Percentiles rank a stretch among this genome's conserved stretches.
These are phyloP conservation scores for Hypolimnas misippus DNA, from an alignment of 2,888 invertebrate genomes.

Conservation along the genomic window DNA sequence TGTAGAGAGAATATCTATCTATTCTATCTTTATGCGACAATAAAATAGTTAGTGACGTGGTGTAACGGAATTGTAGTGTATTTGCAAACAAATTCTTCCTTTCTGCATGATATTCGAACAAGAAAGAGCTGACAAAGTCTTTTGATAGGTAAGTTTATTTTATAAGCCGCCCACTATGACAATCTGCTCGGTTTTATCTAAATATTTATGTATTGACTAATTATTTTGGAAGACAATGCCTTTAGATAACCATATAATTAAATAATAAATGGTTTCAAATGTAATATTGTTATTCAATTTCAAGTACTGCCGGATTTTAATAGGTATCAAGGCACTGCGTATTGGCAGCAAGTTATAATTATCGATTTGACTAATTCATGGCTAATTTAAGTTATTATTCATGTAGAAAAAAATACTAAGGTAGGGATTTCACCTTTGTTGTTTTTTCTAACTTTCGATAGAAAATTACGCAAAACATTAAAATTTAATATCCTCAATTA, in stretches of 20 bases:
- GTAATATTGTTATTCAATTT: conserved; percentile 35
- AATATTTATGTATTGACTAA: conserved; percentile 48
- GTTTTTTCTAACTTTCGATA: background rate
- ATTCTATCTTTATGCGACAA: conserved; percentile 61
- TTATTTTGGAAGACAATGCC: conserved; percentile 23
- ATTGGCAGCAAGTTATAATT: conserved; percentile 66
- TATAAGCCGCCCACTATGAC: conserved; percentile 70
- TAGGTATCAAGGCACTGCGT: conserved; percentile 76
- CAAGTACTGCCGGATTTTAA: conserved; percentile 51
- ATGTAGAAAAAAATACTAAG: background rate
- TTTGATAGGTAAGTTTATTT: conserved; percentile 64
- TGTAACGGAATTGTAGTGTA: conserved; percentile 64
- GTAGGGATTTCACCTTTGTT: background rate
- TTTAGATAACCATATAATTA: conserved; percentile 7
- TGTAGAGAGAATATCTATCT: conserved; percentile 57
- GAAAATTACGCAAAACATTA: background rate
- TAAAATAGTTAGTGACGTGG: conserved; percentile 72
- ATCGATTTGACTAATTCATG: conserved; percentile 58
- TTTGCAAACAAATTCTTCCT: conserved; percentile 38
- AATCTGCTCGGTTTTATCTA: conserved; percentile 69
- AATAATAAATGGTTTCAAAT: conserved; percentile 21
- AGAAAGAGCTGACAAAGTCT: conserved; percentile 47
- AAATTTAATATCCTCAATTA: background rate
- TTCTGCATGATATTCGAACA: conserved; percentile 22
- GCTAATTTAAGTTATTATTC: conserved; percentile 17